A percentile compares a stretch with the other conserved stretches of the same genome.
These are phyloP conservation scores for Axea sp. DNA, from an alignment of 2,888 invertebrate species.

Conservation along the genomic window DNA sequence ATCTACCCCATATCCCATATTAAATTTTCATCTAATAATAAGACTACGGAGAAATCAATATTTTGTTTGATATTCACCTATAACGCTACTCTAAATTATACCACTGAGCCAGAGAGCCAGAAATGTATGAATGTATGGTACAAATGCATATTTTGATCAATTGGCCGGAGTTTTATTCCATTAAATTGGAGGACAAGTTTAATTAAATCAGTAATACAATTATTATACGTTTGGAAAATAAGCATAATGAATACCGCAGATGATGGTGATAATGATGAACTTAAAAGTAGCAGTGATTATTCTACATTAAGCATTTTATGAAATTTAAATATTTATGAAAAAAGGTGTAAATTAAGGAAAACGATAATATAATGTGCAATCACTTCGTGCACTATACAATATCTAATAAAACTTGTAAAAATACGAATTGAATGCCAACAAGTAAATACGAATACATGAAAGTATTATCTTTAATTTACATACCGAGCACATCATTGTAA, in stretches of 20 bases:
- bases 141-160: neutral
- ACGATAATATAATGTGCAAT: too few relatives aligned
- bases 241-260: too few relatives aligned
- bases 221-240: too few relatives aligned
- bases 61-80: slow-evolving; percentile 7
- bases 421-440: slow-evolving; percentile 14
- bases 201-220: neutral
- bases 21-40: slow-evolving; percentile 53
- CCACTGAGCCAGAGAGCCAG: slow-evolving; percentile 18
- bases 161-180: neutral
- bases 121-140: neutral
- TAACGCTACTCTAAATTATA: slow-evolving; percentile 9
- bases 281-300: too few relatives aligned
- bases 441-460: slow-evolving; percentile 12
- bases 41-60: slow-evolving; percentile 43
- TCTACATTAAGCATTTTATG: too few relatives aligned
- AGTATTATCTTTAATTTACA: slow-evolving; percentile 23
- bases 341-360: too few relatives aligned
- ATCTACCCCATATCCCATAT: slow-evolving; percentile 35
- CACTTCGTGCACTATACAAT: too few relatives aligned
- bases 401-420: slow-evolving; percentile 2
- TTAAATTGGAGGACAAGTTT: neutral
- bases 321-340: too few relatives aligned
- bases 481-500: neutral
- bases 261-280: too few relatives aligned